These are phyloP conservation scores for Notarius lentiginosus DNA, from an alignment of 2,113 vertebrate genomes.

Conservation along the genomic window DNA sequence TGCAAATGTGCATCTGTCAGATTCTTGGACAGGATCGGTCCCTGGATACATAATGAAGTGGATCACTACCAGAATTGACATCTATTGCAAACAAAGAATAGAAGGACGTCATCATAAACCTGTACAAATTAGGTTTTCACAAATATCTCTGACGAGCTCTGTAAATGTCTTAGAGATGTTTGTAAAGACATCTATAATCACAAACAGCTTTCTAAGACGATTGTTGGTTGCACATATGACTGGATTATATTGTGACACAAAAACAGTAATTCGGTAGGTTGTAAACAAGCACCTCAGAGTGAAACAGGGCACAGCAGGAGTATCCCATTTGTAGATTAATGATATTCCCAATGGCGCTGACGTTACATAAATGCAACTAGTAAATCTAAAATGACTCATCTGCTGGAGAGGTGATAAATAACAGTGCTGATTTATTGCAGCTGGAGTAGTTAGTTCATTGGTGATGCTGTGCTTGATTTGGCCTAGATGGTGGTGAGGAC, in stretches of 20 bases:
- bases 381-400: constrained; percentile 40
- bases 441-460: constrained; percentile 26
- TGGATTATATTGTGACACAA: constrained; percentile 5
- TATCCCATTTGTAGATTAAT: constrained; percentile 33
- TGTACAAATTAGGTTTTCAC: constrained; percentile 5
- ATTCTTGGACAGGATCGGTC: too few relatives aligned
- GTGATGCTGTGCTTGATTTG: constrained; percentile 46
- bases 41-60: too few relatives aligned
- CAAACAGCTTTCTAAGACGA: background rate
- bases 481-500: constrained; percentile 35
- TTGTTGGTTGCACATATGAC: background rate
- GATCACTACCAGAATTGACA: too few relatives aligned
- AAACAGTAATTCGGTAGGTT: background rate
- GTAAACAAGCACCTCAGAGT: constrained; percentile 18
- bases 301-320: constrained; percentile 17
- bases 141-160: background rate
- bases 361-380: constrained; percentile 39
- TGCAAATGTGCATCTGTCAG: too few relatives aligned
- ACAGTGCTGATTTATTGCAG: constrained; percentile 34
- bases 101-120: constrained; percentile 2
- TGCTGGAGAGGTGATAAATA: constrained; percentile 26
- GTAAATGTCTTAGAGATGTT: constrained; percentile 9
- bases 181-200: background rate
- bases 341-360: constrained; percentile 23
- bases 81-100: background rate